Conservation (phyloP, 2,797 vertebrate species). For the Chelidonichthys spinosus region DNA sequence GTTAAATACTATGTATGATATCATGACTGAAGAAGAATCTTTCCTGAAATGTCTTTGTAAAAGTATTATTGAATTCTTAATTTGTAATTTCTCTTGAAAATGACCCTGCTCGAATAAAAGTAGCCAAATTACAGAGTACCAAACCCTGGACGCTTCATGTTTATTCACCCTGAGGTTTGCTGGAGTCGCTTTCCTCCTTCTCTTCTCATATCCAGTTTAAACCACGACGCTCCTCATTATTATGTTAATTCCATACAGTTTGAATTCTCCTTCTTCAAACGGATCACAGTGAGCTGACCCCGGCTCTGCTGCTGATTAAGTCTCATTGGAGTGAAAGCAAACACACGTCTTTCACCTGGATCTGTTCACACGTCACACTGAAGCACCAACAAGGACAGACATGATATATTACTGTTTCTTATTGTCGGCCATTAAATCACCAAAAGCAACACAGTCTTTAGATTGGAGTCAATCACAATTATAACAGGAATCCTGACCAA, state of each 20-base stretch:
- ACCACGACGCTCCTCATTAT: slow-evolving; percentile 41
- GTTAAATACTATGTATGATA: slow-evolving; percentile 99
- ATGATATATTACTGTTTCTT: background rate
- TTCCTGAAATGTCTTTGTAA: slow-evolving; percentile 99
- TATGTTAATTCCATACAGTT: slow-evolving; percentile 56
- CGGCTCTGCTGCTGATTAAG: slow-evolving; percentile 25
- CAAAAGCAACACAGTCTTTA: background rate
- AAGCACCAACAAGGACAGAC: background rate
- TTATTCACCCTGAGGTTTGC: slow-evolving; percentile 53
- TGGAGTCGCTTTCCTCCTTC: slow-evolving; percentile 22
- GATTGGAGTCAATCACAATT: too few species aligned
- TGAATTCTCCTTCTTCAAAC: slow-evolving; percentile 38
- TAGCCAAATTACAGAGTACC: slow-evolving; percentile 96
- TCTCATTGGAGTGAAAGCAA: slow-evolving; percentile 33
- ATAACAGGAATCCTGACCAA: too few species aligned
- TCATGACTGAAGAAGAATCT: slow-evolving; percentile 96
- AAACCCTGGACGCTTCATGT: slow-evolving; percentile 58
- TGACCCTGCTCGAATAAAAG: slow-evolving; percentile 99
- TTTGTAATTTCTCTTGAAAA: slow-evolving; percentile 99
- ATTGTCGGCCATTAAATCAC: background rate
- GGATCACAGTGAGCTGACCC: slow-evolving; percentile 54
- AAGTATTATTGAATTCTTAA: slow-evolving; percentile 99
- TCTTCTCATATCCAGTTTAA: slow-evolving; percentile 22
- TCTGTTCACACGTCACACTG: background rate
- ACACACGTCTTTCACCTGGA: slow-evolving; percentile 28